Base-by-base conservation (phyloP, 2,888 invertebrate species). In the Tetranychus piercei region DNA sequence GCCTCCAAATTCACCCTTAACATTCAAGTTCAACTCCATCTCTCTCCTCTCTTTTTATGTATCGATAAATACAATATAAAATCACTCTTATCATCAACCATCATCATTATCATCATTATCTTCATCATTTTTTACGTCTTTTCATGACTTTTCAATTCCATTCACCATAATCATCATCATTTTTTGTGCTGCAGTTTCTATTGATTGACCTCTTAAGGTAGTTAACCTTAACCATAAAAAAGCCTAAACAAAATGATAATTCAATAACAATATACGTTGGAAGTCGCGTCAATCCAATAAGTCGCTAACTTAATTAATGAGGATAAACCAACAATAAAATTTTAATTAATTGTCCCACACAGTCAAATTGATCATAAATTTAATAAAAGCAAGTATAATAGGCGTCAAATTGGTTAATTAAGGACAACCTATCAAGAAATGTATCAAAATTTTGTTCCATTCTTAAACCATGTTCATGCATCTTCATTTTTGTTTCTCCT, bases 141-240 rank as follows among this genome's bases (percentile, higher is more conserved):
- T 55, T 55, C 55, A 55, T 55, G 55, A 55, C 55, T 55, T 55
- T 55, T 55, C 55, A 55, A 55, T 55, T 55, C 55, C 55, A 55
- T 55, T 55, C 55, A 55, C 55, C 9, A 55, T 55, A 15, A 15
- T 55, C 55, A 55, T 55, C 55, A 9, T 55, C 9, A 55, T 34
- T 34, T 34, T 34, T 34, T 34, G 34, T 34, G 34, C 3, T 34
- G 34, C 5, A 34, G 34, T 34, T 34, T 34, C 55, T 15, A 55
- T 55, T 55, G 55, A 55, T 55, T 55, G 55, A 55, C 55, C 55
- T 55, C 55, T 55, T 55, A 55, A 55, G 55, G 55, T 55, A 55
- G 15, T 55, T 55, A 9, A 55, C 55, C 55, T 55, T 55, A 55
- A 55, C 9, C 15, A 15, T 9, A 55, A 15, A 15, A 55, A 55